Evolutionary conservation across 1,140 invertebrate genomes (phyloP), one percentile per base, ranked within the genome.

Genomic region (Psilanteris sp.): DNA sequence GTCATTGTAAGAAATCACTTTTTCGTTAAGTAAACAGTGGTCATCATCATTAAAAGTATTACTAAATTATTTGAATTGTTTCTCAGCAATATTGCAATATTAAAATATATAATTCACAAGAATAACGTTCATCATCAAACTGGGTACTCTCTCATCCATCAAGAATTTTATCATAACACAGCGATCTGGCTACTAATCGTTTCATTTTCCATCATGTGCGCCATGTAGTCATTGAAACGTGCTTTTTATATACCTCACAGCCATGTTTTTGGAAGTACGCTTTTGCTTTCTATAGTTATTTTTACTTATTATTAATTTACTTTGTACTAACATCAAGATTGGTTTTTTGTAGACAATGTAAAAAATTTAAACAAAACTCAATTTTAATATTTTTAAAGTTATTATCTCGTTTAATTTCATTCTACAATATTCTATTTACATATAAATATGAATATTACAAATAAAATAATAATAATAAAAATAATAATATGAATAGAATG

Each of bases 221-320:
- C 55, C 55, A 73, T 59, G 55, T 71, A 70, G 64, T 66, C 70
- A 74, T 32, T 11, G 26, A 72, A 27, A 48, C 54, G 64, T 54
- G 76, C 76, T 78, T 78, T 62, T 78, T 61, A 68, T 31, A 74
- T 48, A 62, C 29, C 10, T 74, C 83, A 88, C 87, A 88, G 87
- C 87, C 87, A 88, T 88, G 87, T 88, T 88, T 83, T 88, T 86
- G 80, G 86, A 88, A 88, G 87, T 86, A 85, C 85, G 85, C 85
- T 88, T 82, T 86, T 79, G 84, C 84, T 85, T 86, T 68, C 31
- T 70, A 14, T 11, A 15, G 9, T 31, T 36, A 22, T 37, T 20
- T 50, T 20, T 22, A 22, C 10, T 1, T 37, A n/a, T 37, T 16
- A n/a, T 11, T 24, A 6, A 41, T 24, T 41, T 41, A 1, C 36